These are phyloP conservation scores for Odobenus rosmarus DNA, from an alignment of 2,113 vertebrate species.

Conservation along the genomic window DNA sequence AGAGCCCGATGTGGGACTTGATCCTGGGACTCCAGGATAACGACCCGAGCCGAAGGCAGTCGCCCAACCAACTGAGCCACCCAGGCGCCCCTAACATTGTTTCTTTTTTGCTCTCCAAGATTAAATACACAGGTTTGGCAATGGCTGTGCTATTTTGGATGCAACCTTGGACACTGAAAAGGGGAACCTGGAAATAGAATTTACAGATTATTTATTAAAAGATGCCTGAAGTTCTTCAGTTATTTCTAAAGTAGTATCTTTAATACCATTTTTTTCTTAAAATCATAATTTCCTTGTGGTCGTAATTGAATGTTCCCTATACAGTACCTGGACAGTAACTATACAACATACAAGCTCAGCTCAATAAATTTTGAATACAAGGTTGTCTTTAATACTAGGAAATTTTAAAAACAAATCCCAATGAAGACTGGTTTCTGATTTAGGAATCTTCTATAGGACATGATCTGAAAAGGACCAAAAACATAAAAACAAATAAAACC, in stretches of 20 bases:
- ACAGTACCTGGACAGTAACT: not conserved
- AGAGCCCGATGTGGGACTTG: too few relatives aligned
- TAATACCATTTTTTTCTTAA: slow-evolving; percentile 26
- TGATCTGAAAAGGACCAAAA: not conserved
- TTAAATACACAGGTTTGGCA: not conserved
- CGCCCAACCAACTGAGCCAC: too few relatives aligned
- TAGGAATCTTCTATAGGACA: not conserved
- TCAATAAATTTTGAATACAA: slow-evolving; percentile 16
- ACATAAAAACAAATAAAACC: slow-evolving; percentile 1
- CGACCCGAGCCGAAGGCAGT: too few relatives aligned
- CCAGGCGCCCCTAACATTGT: not conserved
- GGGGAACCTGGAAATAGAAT: slow-evolving; percentile 34
- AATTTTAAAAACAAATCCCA: slow-evolving; percentile 48
- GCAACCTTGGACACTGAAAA: not conserved
- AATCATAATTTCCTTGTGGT: slow-evolving; percentile 24
- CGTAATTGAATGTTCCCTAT: slow-evolving; percentile 9
- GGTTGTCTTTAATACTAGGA: not conserved
- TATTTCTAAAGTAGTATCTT: slow-evolving; percentile 28
- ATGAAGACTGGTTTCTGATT: not conserved
- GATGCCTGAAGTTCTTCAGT: not conserved
- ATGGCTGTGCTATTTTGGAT: not conserved
- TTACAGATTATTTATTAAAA: slow-evolving; percentile 43
- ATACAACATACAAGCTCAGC: not conserved
- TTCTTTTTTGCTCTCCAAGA: slow-evolving; percentile 3
- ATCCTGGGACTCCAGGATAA: too few relatives aligned